phyloP scores from a whole-genome alignment of 2,797 vertebrate species.

The Adelosebastes latens region DNA sequence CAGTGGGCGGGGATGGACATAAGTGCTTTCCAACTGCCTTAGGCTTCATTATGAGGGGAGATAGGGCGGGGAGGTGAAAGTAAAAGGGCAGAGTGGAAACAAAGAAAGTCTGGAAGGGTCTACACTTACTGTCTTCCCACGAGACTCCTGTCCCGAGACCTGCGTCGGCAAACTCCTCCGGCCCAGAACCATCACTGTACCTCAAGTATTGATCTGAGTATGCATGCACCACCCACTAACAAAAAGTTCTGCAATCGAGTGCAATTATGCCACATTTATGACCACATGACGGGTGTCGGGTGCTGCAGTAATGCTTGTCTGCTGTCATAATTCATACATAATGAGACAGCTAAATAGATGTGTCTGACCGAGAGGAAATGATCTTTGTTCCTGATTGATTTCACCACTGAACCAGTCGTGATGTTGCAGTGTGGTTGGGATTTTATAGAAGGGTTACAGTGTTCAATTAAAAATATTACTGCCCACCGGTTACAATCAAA shows the following conservation, averaged over 20 bases:
- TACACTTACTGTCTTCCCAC: constrained; percentile 41
- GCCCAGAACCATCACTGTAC: constrained; percentile 27
- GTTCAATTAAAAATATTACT: constrained; percentile 15
- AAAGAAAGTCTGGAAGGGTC: constrained; percentile 26
- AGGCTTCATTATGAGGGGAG: constrained; percentile 60
- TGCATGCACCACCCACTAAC: constrained; percentile 32
- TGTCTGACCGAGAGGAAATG: constrained; percentile 11
- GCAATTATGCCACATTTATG: constrained; percentile 73
- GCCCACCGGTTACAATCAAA: neutral
- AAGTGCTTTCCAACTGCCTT: constrained; percentile 74
- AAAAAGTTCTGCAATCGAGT: constrained; percentile 58
- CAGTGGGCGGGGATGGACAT: constrained; percentile 51
- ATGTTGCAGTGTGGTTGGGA: neutral
- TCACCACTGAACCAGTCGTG: neutral
- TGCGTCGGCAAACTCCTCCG: neutral
- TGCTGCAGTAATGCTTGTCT: constrained; percentile 30
- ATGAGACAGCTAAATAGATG: constrained; percentile 33
- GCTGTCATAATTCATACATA: constrained; percentile 53
- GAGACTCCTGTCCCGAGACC: constrained; percentile 36
- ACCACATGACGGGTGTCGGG: constrained; percentile 18
- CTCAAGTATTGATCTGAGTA: constrained; percentile 47
- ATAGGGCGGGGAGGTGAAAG: neutral
- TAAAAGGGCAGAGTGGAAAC: constrained; percentile 18
- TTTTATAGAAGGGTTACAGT: neutral
- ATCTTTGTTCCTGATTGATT: constrained; percentile 6